Percentiles rank a stretch among this genome's conserved stretches.
Evolutionary conservation across 2,797 vertebrate species (phyloP).

Genomic region (Tachyglossus aculeatus): DNA sequence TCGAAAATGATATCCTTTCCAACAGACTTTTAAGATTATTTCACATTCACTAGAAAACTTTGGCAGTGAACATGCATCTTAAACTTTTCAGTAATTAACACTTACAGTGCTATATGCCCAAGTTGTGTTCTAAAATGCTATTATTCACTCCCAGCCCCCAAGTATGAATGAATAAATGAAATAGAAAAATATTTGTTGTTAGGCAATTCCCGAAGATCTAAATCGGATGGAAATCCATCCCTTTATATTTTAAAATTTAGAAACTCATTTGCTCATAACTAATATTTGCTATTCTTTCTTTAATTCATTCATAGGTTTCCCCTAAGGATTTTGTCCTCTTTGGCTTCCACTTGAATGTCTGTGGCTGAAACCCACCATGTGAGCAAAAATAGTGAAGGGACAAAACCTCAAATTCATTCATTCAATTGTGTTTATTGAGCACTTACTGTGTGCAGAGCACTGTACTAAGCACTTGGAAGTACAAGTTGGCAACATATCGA

Average conservation of each 20-base stretch:
- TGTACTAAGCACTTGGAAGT: too few relatives aligned
- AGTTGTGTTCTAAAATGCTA: background rate
- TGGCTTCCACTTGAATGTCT: conserved; percentile 62
- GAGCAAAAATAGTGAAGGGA: conserved; percentile 57
- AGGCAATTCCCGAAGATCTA: background rate
- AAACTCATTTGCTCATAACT: conserved; percentile 48
- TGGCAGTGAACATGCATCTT: background rate
- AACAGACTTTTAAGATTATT: too few relatives aligned
- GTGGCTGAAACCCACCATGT: conserved; percentile 51
- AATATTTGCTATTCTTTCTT: conserved; percentile 47
- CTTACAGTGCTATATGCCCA: too few relatives aligned
- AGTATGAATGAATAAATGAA: too few relatives aligned
- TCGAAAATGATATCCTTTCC: too few relatives aligned
- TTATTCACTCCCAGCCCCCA: background rate
- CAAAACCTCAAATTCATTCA: conserved; percentile 49
- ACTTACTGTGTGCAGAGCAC: too few relatives aligned
- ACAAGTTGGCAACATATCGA: too few relatives aligned
- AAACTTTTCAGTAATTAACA: too few relatives aligned
- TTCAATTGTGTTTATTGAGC: too few relatives aligned
- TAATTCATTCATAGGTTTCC: conserved; percentile 54
- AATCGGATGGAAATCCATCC: background rate
- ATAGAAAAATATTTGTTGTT: background rate
- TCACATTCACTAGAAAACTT: background rate
- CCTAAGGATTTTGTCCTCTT: conserved; percentile 51
- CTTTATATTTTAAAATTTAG: conserved; percentile 27